Conservation (phyloP, 2,797 vertebrate species). For the Gymnothorax reevesii region DNA sequence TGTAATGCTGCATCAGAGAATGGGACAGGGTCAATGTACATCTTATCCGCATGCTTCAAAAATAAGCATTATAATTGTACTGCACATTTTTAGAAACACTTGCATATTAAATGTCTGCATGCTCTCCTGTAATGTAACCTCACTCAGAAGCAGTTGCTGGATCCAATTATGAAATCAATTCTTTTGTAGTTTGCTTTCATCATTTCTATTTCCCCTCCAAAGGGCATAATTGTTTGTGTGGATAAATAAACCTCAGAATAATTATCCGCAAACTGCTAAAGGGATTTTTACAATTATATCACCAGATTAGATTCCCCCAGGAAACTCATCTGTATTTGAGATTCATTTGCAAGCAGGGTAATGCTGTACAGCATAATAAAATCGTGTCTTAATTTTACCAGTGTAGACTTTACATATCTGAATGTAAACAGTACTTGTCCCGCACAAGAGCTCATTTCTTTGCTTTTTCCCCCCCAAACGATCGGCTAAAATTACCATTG, state of each 20-base stretch:
- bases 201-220: conserved; percentile 8
- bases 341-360: not conserved
- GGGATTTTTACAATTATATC: not conserved
- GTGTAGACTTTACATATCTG: not conserved
- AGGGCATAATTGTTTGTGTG: not conserved
- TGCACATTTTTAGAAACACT: not conserved
- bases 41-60: not conserved
- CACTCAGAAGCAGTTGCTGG: not conserved
- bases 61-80: not conserved
- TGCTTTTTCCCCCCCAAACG: conserved; percentile 47
- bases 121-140: not conserved
- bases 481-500: conserved; percentile 54
- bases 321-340: not conserved
- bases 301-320: not conserved
- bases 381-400: not conserved
- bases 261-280: not conserved
- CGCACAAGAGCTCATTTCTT: conserved; percentile 2
- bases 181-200: conserved; percentile 3
- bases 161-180: conserved; percentile 6
- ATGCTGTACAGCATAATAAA: not conserved
- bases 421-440: not conserved
- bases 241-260: not conserved
- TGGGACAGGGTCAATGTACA: not conserved
- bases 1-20: not conserved
- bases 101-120: conserved; percentile 11